Conservation (phyloP, 2,113 vertebrate genomes). For the Hippopotamus amphibius region DNA sequence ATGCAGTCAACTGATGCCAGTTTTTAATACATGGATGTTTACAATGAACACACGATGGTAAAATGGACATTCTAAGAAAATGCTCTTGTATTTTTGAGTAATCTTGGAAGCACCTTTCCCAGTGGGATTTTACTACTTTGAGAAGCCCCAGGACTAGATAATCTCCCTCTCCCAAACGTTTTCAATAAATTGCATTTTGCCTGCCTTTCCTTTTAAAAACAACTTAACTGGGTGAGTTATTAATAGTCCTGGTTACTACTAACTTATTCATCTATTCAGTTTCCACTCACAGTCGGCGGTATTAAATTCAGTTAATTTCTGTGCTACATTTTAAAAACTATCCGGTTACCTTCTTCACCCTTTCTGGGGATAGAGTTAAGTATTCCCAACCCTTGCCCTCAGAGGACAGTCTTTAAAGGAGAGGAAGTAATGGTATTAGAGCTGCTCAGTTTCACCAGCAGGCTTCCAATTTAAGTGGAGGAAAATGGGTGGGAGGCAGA, state of each 20-base stretch:
- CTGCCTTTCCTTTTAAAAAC: neutral
- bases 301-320: constrained; percentile 39
- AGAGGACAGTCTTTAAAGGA: neutral
- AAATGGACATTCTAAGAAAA: neutral
- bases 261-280: neutral
- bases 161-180: neutral
- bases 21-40: constrained; percentile 18
- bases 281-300: neutral
- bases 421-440: neutral
- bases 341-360: neutral
- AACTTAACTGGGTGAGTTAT: neutral
- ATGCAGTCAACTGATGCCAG: neutral
- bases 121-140: neutral
- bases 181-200: constrained; percentile 21
- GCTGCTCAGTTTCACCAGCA: neutral
- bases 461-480: neutral
- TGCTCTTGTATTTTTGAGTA: neutral
- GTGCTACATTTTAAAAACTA: neutral
- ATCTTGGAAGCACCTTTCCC: neutral
- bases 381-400: neutral
- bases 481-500: neutral
- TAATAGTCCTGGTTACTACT: constrained; percentile 10
- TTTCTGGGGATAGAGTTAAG: neutral
- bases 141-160: neutral
- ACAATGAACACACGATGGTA: neutral